Evolutionary conservation across 2,797 vertebrate species (phyloP).

Genomic region (Acanthurus lineatus): DNA sequence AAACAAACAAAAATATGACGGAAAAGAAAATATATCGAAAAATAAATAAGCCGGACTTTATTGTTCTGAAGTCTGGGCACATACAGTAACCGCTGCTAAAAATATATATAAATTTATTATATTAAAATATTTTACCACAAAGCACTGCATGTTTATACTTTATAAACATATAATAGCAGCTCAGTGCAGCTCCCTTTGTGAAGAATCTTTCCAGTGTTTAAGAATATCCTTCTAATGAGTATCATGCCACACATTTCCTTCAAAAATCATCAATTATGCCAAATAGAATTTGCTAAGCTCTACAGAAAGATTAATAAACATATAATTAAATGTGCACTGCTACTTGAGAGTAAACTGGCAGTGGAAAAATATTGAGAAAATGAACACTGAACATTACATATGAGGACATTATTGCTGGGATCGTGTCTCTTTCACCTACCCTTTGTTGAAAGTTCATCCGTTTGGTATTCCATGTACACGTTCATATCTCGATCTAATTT

Average conservation of each 20-base stretch:
- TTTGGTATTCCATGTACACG: constrained; percentile 88
- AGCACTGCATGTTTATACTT: background rate
- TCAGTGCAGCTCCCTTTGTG: too few relatives aligned
- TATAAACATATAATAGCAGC: background rate
- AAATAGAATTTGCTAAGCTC: background rate
- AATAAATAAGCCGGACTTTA: too few relatives aligned
- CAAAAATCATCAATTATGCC: background rate
- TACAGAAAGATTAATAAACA: background rate
- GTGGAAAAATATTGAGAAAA: background rate
- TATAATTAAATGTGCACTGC: too few relatives aligned
- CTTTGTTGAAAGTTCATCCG: constrained; percentile 83
- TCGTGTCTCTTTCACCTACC: constrained; percentile 73
- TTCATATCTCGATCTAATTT: constrained; percentile 87
- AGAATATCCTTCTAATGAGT: background rate
- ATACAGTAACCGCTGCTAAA: too few relatives aligned
- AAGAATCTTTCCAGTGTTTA: too few relatives aligned
- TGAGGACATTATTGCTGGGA: background rate
- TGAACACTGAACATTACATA: background rate
- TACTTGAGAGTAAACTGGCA: too few relatives aligned
- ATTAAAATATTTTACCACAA: background rate
- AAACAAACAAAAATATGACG: too few relatives aligned
- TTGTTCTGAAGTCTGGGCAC: too few relatives aligned
- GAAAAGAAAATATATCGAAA: too few relatives aligned
- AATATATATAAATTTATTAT: too few relatives aligned
- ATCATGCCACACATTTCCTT: background rate